Base-by-base conservation (phyloP, 2,888 invertebrate species). In the Chromoteleia sp. region DNA sequence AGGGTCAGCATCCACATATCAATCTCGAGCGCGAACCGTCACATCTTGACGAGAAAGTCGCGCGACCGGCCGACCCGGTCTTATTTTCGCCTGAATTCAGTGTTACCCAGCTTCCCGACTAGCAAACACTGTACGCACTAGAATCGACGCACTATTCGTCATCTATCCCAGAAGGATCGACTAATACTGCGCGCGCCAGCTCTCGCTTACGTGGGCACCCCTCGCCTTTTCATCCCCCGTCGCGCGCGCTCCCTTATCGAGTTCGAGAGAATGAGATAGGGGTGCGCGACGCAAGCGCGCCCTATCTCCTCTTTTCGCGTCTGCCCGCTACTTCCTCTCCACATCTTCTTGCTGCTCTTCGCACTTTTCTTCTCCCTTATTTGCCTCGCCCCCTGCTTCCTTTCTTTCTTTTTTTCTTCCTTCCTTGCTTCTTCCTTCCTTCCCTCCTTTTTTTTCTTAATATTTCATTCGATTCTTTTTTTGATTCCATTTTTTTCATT, bases 201-300 rank as follows among this genome's bases (percentile, higher is more conserved):
- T 48, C 70, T 56, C 68, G 54, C 70, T 81, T 82, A 84, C 84
- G 79, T 82, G 74, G 77, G 81, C 83, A 83, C 84, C 85, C 84
- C 86, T 84, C 83, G 83, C 84, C 81, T 41, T 84, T 85, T 59
- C 67, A 61, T 56, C 83, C 80, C 82, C 75, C 65, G 50, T 67
- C 75, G 65, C 25, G 48, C 74, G 67, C 65, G 67, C 65, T 56
- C 79, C 76, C 84, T 65, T 79, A 80, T 74, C 84, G 75, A 50
- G 59, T 59, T 58, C 77, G 87, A 87, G 87, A 87, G 87, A 89
- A 90, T 89, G 89, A 90, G 89, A 90, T 90, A 91, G 90, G 87
- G 89, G 88, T 86, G 86, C 41, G 88, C 86, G 88, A 73, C 89
- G 85, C 86, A 86, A 86, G 87, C 84, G 86, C 86, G 79, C 29